Percentiles rank a stretch among this genome's conserved stretches.
These are phyloP conservation scores for Gallinago stenura DNA, from an alignment of 2,797 vertebrate species.

Conservation along the genomic window DNA sequence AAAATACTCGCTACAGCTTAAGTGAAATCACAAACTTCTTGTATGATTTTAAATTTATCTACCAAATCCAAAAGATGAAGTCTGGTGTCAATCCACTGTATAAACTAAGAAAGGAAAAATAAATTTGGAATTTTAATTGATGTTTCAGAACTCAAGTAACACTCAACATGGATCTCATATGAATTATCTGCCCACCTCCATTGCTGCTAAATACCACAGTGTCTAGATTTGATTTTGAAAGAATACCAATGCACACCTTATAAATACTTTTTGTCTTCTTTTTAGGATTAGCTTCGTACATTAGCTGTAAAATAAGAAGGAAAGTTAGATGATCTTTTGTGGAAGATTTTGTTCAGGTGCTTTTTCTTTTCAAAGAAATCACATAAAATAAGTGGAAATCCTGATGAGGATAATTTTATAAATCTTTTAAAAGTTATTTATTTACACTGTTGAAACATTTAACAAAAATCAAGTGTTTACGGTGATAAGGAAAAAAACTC, in stretches of 20 bases:
- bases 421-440: slow-evolving; percentile 53
- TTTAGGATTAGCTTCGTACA: slow-evolving; percentile 95
- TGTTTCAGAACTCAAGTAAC: slow-evolving; percentile 60
- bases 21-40: slow-evolving; percentile 58
- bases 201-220: slow-evolving; percentile 74
- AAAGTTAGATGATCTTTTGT: slow-evolving; percentile 78
- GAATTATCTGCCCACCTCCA: slow-evolving; percentile 74
- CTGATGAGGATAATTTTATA: slow-evolving; percentile 63
- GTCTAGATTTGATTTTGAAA: slow-evolving; percentile 76
- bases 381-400: slow-evolving; percentile 73
- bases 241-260: slow-evolving; percentile 84
- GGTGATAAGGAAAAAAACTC: slow-evolving; percentile 46
- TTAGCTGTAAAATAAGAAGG: slow-evolving; percentile 84
- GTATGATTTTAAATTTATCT: slow-evolving; percentile 60
- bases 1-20: slow-evolving; percentile 58
- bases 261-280: slow-evolving; percentile 98
- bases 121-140: slow-evolving; percentile 63
- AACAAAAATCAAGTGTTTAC: slow-evolving; percentile 53
- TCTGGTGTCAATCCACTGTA: slow-evolving; percentile 71
- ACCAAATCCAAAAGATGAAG: slow-evolving; percentile 69
- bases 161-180: slow-evolving; percentile 69
- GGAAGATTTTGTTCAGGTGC: slow-evolving; percentile 74
- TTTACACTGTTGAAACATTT: slow-evolving; percentile 65
- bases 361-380: slow-evolving; percentile 76
- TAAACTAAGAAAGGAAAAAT: slow-evolving; percentile 61